Conservation (phyloP, 1,140 invertebrate species). For the Pentalonia nigronervosa region DNA sequence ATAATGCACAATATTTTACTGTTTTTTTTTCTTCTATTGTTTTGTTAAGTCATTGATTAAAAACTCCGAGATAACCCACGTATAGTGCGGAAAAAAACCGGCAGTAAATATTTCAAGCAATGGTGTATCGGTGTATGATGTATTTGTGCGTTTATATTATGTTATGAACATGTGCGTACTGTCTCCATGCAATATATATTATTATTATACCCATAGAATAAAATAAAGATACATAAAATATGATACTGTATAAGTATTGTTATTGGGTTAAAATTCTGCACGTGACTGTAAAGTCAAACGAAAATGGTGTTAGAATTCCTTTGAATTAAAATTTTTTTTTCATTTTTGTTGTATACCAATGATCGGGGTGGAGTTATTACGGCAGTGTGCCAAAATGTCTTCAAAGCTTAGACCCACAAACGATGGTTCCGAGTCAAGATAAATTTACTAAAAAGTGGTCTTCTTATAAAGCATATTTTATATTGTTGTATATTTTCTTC, state of each 20-base stretch:
- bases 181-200: background rate
- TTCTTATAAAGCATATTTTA: background rate
- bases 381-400: background rate
- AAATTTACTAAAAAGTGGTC: background rate
- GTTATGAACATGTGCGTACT: background rate
- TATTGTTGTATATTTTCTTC: background rate
- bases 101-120: conserved; percentile 30
- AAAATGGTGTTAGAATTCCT: background rate
- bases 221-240: background rate
- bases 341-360: background rate
- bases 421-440: background rate
- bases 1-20: background rate
- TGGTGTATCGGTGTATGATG: background rate
- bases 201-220: background rate
- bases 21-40: conserved; percentile 50
- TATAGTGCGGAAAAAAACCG: background rate
- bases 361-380: background rate
- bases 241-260: background rate
- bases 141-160: background rate
- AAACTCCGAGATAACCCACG: conserved; percentile 45
- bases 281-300: background rate
- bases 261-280: background rate
- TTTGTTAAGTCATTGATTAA: conserved; percentile 43
- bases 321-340: background rate
- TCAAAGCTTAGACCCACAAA: background rate